Conservation (phyloP, 1,140 invertebrate species). For the Spodoptera frugiperda region DNA sequence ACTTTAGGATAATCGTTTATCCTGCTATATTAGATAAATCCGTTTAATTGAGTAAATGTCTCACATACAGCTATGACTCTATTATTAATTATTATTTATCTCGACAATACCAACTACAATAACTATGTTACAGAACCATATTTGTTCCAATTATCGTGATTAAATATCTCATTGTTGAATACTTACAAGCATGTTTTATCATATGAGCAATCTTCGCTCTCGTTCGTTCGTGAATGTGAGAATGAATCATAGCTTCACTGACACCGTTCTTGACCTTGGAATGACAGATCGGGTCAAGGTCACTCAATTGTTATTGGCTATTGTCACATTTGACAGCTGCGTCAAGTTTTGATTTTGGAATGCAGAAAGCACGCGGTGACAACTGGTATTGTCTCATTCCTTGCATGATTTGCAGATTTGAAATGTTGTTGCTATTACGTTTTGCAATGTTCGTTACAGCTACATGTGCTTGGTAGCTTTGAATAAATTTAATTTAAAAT, state of each 20-base stretch:
- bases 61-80: background rate
- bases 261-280: constrained; percentile 56
- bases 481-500: too few relatives aligned
- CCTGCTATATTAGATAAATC: too few relatives aligned
- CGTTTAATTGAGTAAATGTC: too few relatives aligned
- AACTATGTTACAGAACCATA: background rate
- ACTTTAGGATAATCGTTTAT: too few relatives aligned
- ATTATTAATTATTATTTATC: background rate
- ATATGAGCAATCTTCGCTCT: constrained; percentile 12
- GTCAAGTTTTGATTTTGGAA: constrained; percentile 56
- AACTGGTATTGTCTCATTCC: constrained; percentile 26
- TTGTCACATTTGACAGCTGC: constrained; percentile 63
- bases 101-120: background rate
- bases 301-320: constrained; percentile 47
- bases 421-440: background rate
- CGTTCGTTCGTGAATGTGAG: constrained; percentile 47
- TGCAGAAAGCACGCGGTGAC: constrained; percentile 43
- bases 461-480: too few relatives aligned
- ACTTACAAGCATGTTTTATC: constrained; percentile 1
- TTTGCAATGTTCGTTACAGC: background rate
- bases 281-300: constrained; percentile 63
- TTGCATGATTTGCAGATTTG: constrained; percentile 46
- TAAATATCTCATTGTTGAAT: constrained; percentile 18
- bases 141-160: constrained; percentile 26
- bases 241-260: constrained; percentile 44